Conservation (phyloP, 2,888 invertebrate species). For the Malachius bipustulatus region DNA sequence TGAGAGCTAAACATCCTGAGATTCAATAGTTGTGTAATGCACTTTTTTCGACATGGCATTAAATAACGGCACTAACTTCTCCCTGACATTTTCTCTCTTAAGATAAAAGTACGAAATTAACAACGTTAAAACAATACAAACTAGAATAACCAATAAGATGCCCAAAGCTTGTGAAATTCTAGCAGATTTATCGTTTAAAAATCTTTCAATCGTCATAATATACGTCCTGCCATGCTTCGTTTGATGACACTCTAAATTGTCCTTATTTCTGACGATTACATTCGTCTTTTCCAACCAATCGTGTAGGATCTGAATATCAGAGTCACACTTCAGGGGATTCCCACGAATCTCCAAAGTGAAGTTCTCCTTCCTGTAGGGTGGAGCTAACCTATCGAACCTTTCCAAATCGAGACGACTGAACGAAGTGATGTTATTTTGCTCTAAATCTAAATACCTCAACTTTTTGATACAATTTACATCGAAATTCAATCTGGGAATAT, state of each 20-base stretch:
- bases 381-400: conserved; percentile 44
- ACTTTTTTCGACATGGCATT: conserved; percentile 57
- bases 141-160: conserved; percentile 42
- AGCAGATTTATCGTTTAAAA: conserved; percentile 29
- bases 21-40: conserved; percentile 56
- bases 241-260: conserved; percentile 41
- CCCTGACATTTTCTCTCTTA: conserved; percentile 46
- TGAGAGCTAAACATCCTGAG: conserved; percentile 33
- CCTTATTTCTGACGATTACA: conserved; percentile 46
- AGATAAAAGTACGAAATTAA: conserved; percentile 48
- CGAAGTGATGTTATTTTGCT: conserved; percentile 50
- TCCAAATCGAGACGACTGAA: conserved; percentile 46
- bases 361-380: conserved; percentile 34
- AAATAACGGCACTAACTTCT: conserved; percentile 48
- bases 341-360: conserved; percentile 50
- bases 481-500: conserved; percentile 49
- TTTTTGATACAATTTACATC: conserved; percentile 53
- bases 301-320: conserved; percentile 47
- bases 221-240: conserved; percentile 28
- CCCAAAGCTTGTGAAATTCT: conserved; percentile 34
- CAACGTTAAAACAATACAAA: conserved; percentile 43
- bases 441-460: conserved; percentile 55
- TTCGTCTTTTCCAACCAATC: conserved; percentile 52
- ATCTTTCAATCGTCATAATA: conserved; percentile 29
- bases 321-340: conserved; percentile 61